Percentiles rank a stretch among this genome's conserved stretches.
phyloP scores from a whole-genome alignment of 2,888 invertebrate species.

The Teleogryllus oceanicus region DNA sequence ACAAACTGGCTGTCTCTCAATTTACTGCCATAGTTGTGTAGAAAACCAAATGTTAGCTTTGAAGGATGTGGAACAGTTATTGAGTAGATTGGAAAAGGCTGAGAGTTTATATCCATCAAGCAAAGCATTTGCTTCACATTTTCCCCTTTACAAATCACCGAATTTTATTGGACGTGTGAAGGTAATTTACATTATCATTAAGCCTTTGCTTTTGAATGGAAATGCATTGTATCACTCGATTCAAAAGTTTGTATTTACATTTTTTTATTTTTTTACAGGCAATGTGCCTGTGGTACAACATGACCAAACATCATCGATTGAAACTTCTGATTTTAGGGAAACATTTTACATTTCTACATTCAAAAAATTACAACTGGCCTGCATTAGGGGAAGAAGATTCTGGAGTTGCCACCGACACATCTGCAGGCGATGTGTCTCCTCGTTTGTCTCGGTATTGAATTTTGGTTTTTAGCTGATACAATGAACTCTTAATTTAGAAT shows the following conservation, averaged over 20 bases:
- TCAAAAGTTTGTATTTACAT: neutral
- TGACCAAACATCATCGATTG: conserved; percentile 76
- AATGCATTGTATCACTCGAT: neutral
- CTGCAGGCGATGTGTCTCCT: conserved; percentile 1
- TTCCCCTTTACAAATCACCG: conserved; percentile 64
- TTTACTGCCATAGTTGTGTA: conserved; percentile 68
- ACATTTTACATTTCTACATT: conserved; percentile 52
- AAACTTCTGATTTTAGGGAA: conserved; percentile 73
- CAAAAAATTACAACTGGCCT: conserved; percentile 35
- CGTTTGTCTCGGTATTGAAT: too few species aligned
- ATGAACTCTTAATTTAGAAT: too few species aligned
- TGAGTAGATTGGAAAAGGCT: conserved; percentile 70
- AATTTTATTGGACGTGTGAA: conserved; percentile 66
- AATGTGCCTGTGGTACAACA: conserved; percentile 89
- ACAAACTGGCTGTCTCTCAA: conserved; percentile 67
- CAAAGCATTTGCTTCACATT: conserved; percentile 70
- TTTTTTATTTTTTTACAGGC: conserved; percentile 55
- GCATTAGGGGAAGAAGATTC: conserved; percentile 33
- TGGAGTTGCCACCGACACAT: conserved; percentile 33
- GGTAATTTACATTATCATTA: conserved; percentile 42
- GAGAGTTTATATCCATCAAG: conserved; percentile 81
- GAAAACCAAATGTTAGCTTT: conserved; percentile 71
- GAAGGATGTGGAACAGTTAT: conserved; percentile 66
- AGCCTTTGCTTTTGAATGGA: neutral
- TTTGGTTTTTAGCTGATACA: too few species aligned